Base-by-base conservation (phyloP, 2,888 invertebrate genomes). In the Alloscopus bannaensis region DNA sequence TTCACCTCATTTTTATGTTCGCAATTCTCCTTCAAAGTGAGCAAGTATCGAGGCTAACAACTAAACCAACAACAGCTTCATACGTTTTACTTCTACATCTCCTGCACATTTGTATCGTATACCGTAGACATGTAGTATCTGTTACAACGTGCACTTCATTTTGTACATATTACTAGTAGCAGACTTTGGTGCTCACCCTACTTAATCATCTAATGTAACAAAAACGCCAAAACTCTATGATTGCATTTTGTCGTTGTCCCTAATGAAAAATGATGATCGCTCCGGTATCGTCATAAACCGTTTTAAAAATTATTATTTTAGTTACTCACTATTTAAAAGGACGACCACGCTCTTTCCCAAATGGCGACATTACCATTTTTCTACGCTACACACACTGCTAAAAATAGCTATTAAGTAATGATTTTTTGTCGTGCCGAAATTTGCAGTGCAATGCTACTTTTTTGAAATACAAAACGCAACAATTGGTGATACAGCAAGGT, bases 1-100 rank as follows among this genome's bases (percentile, higher is more conserved):
- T 77, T 70, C 77, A 77, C 77, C 77, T 77, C 77, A 70, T 77
- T 77, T 77, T 70, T 77, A 64, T 77, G 76, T 69, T 77, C 64
- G 76, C 62, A 62, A 76, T 75, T 77, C 77, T 77, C 77, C 77
- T 77, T 77, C 77, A 70, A 57, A 77, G 57, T 66, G 70, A 70
- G 42, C 64, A 77, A 70, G 22, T 77, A 77, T 77, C 77, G 77
- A 77, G 77, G 77, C 70, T 77, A 77, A 77, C 77, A 70, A 59
- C 59, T 31, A 31, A 62, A 11, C 62, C 40, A 40, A 28, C 22
- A 11, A 60, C 31, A 57, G 18, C 16, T 18, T 18, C 22, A 50
- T 20, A 50, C 50, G 20, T 22, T 36, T 36, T 36, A 13, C 36
- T 36, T 36, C 36, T 36, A 36, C 13, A 13, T 36, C 8, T 13